Base-by-base conservation (phyloP, 2,888 invertebrate species). In the Salpingus planirostris region DNA sequence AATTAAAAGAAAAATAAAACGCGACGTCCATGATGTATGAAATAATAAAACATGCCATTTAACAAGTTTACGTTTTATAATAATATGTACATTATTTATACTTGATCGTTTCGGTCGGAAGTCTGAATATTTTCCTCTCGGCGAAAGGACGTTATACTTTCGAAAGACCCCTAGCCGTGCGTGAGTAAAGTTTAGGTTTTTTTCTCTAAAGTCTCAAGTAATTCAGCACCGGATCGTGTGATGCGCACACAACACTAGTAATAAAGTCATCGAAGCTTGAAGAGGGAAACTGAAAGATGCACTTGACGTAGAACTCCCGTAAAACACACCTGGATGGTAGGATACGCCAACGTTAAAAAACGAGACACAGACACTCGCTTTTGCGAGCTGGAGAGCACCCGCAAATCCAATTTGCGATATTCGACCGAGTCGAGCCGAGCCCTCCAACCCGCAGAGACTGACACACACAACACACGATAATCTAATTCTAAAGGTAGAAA, bases 221-320 rank as follows among this genome's bases (percentile, higher is more conserved):
- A 42, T 43, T 45, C 43, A 48, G 41, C 47, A 50, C 50, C 45
- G 43, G 36, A 41, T 40, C 42, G 43, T 47, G 33, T 43, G 34
- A 43, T 49, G 49, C 46, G 49, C 52, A 52, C 50, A 46, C 35
- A 48, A 47, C 50, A 54, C 51, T 47, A 58, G 47, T 47, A 57
- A 29, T 44, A 57, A 43, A 46, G 56, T 54, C 54, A 59, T 54
- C 52, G 60, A 54, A 52, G 59, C 60, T 54, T 56, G 59, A 44
- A 62, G 57, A 44, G 46, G 47, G 43, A 50, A 47, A 50, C 50
- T 55, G 46, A 55, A 52, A 47, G 55, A 47, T 44, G 55, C 49
- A 54, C 58, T 57, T 49, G 57, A 47, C 40, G 59, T 49, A 36
- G 60, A 55, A 47, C 57, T 59, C 49, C 57, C 49, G 49, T 52